These are phyloP conservation scores for Phenacoccus solenopsis DNA, from an alignment of 1,140 invertebrate species.

Conservation along the genomic window DNA sequence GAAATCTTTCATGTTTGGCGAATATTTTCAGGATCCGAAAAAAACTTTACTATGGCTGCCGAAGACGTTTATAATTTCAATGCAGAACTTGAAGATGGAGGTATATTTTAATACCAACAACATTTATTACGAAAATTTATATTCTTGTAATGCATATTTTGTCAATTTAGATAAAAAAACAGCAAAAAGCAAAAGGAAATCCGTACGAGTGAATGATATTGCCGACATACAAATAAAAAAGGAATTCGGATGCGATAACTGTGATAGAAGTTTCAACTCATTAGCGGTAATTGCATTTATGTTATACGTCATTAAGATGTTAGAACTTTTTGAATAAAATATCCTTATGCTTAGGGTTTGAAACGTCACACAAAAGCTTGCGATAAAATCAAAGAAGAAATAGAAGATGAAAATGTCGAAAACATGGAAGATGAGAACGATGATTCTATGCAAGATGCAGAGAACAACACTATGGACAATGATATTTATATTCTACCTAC, in stretches of 20 bases:
- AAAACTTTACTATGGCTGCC: slow-evolving; percentile 15
- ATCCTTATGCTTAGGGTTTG: slow-evolving; percentile 13
- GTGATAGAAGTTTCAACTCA: background rate
- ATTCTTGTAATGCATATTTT: background rate
- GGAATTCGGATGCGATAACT: background rate
- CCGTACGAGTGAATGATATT: background rate
- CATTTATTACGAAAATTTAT: no score
- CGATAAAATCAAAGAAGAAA: slow-evolving; percentile 17
- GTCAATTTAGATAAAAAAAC: background rate
- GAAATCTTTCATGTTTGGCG: no score
- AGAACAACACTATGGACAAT: background rate
- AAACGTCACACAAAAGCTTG: slow-evolving; percentile 20
- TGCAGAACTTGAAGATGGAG: slow-evolving; percentile 22
- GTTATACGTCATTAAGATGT: background rate
- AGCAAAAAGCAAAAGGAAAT: background rate
- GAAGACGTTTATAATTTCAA: slow-evolving; percentile 22
- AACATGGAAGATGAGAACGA: background rate
- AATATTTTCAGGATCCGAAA: no score
- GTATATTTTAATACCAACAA: background rate
- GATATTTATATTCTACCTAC: background rate
- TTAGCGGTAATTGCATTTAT: background rate
- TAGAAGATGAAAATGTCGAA: background rate
- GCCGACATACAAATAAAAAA: background rate
- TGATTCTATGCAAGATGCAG: background rate
- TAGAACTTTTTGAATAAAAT: background rate